Conservation (phyloP, 1,140 invertebrate species). For the Calycopis cecrops region DNA sequence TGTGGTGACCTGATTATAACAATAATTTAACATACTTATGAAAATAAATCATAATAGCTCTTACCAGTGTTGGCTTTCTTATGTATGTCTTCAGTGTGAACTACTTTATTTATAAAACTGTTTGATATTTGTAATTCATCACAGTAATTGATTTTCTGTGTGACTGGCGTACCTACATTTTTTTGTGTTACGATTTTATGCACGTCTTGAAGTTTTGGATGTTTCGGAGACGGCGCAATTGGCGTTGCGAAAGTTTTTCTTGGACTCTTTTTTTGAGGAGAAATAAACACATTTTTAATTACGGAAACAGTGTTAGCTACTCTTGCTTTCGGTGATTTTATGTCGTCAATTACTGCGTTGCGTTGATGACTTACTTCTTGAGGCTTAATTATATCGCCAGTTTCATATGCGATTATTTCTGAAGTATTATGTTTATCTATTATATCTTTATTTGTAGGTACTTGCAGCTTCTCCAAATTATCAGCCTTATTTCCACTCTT, state of each 20-base stretch:
- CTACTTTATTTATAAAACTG: slow-evolving; percentile 31
- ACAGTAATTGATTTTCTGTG: slow-evolving; percentile 35
- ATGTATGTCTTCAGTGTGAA: slow-evolving; percentile 26
- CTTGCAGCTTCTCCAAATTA: slow-evolving; percentile 5
- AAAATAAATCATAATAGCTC: too few species aligned
- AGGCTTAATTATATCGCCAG: neutral
- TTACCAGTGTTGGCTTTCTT: slow-evolving; percentile 33
- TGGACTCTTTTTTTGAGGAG: slow-evolving; percentile 29
- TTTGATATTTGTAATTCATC: slow-evolving; percentile 36
- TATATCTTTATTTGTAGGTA: slow-evolving; percentile 3
- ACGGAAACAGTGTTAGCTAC: neutral
- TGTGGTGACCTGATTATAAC: too few species aligned
- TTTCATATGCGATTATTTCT: neutral
- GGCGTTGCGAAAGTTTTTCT: slow-evolving; percentile 33
- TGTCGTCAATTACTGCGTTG: neutral
- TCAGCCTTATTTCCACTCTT: slow-evolving; percentile 31
- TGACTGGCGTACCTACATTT: slow-evolving; percentile 21
- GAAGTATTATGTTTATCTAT: slow-evolving; percentile 9
- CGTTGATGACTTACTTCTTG: slow-evolving; percentile 13
- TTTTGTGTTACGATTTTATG: slow-evolving; percentile 22
- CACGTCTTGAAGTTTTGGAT: slow-evolving; percentile 19
- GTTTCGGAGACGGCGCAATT: slow-evolving; percentile 32
- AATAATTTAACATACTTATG: too few species aligned
- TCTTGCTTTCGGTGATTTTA: neutral
- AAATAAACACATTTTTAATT: slow-evolving; percentile 23